Evolutionary conservation across 2,113 vertebrate genomes (phyloP).

Genomic region (Pollachius pollachius): DNA sequence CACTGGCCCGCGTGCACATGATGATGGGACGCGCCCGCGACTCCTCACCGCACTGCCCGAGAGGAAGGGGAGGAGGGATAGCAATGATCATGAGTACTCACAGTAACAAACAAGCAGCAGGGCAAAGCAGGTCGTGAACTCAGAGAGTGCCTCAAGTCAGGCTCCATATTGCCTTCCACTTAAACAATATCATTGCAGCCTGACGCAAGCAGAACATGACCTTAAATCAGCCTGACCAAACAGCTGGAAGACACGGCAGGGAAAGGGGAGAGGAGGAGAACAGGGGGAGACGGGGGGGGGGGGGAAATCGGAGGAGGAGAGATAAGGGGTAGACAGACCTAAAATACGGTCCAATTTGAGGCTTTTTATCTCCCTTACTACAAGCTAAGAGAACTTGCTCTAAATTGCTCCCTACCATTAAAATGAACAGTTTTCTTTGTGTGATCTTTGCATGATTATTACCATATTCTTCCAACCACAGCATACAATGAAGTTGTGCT

Average conservation of each 20-base stretch:
- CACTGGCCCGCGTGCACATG: slow-evolving; percentile 77
- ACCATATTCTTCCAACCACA: no score
- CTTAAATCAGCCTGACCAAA: slow-evolving; percentile 41
- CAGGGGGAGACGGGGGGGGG: background rate
- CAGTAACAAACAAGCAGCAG: no score
- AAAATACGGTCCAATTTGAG: no score
- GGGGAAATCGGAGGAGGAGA: no score
- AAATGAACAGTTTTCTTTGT: no score
- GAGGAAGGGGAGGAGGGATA: background rate
- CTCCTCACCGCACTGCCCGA: slow-evolving; percentile 72
- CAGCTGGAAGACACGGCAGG: slow-evolving; percentile 22
- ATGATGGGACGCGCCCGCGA: slow-evolving; percentile 66
- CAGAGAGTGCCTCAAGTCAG: slow-evolving; percentile 30
- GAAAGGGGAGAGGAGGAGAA: background rate
- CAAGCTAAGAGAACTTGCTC: no score
- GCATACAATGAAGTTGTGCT: no score
- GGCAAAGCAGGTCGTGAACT: slow-evolving; percentile 2
- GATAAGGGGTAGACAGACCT: no score
- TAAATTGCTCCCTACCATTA: no score
- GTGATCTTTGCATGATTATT: no score
- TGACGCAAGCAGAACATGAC: slow-evolving; percentile 38
- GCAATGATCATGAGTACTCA: no score
- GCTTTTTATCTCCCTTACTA: no score
- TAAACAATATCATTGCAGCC: slow-evolving; percentile 18
- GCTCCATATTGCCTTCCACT: slow-evolving; percentile 21